phyloP scores from a whole-genome alignment of 2,888 invertebrate genomes.

The Orchesellides sinensis region DNA sequence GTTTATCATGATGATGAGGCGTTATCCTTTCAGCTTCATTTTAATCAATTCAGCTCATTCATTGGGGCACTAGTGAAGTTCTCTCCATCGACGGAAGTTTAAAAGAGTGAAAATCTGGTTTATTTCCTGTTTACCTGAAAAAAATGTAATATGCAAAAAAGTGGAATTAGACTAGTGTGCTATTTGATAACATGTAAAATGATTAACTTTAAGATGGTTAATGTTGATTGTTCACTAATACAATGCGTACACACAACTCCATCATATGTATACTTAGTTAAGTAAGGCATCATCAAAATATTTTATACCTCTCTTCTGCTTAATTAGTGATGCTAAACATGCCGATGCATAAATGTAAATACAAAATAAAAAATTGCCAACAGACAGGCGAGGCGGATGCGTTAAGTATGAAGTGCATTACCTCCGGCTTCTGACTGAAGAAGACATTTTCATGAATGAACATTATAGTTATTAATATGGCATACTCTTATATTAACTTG shows the following conservation, averaged over 20 bases:
- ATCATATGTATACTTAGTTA: slow-evolving; percentile 39
- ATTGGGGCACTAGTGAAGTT: not conserved
- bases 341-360: slow-evolving; percentile 28
- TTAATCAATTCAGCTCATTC: not conserved
- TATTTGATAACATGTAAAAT: slow-evolving; percentile 33
- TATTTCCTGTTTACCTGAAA: slow-evolving; percentile 59
- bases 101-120: slow-evolving; percentile 58
- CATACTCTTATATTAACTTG: not conserved
- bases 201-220: not conserved
- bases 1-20: not conserved
- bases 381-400: not conserved
- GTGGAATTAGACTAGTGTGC: slow-evolving; percentile 44
- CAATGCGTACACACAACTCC: not conserved
- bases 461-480: not conserved
- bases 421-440: slow-evolving; percentile 57
- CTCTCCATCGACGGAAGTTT: slow-evolving; percentile 44
- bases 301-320: slow-evolving; percentile 45
- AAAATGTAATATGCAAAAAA: slow-evolving; percentile 6
- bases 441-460: slow-evolving; percentile 8
- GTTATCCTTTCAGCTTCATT: not conserved
- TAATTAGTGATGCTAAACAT: slow-evolving; percentile 44
- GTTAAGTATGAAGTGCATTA: no score
- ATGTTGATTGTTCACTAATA: not conserved
- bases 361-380: not conserved
- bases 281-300: slow-evolving; percentile 42